Conservation (phyloP, 2,888 invertebrate species). For the Opisthograptis luteolata region DNA sequence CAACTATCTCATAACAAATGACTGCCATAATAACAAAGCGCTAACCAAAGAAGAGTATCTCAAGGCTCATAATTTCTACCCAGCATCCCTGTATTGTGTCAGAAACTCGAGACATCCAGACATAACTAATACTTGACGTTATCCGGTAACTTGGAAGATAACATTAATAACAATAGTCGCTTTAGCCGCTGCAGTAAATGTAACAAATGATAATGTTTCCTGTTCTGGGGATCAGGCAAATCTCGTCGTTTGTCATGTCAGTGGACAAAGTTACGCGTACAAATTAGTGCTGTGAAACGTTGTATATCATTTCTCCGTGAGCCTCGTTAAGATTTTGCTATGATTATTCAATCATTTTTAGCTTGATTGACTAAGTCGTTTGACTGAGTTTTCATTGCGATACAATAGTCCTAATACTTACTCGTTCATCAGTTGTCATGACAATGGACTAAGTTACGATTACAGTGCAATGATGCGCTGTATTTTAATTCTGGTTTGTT, state of each 20-base stretch:
- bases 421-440: no score
- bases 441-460: no score
- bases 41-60: constrained; percentile 18
- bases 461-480: no score
- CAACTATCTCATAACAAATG: no score
- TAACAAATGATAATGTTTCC: constrained; percentile 61
- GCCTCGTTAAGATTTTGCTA: no score
- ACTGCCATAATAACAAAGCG: not conserved
- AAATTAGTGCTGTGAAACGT: constrained; percentile 6
- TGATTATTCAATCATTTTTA: not conserved
- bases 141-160: constrained; percentile 36
- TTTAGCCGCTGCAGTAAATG: constrained; percentile 55
- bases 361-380: no score
- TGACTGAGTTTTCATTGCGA: no score
- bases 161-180: constrained; percentile 44
- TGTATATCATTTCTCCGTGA: no score
- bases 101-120: constrained; percentile 25
- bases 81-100: constrained; percentile 24
- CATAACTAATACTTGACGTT: constrained; percentile 39
- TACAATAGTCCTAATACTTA: no score
- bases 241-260: constrained; percentile 56
- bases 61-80: constrained; percentile 26
- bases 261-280: constrained; percentile 21
- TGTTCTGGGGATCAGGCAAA: constrained; percentile 51
- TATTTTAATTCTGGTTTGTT: no score